Conservation (phyloP, 2,888 invertebrate species). For the Tillus elongatus region DNA sequence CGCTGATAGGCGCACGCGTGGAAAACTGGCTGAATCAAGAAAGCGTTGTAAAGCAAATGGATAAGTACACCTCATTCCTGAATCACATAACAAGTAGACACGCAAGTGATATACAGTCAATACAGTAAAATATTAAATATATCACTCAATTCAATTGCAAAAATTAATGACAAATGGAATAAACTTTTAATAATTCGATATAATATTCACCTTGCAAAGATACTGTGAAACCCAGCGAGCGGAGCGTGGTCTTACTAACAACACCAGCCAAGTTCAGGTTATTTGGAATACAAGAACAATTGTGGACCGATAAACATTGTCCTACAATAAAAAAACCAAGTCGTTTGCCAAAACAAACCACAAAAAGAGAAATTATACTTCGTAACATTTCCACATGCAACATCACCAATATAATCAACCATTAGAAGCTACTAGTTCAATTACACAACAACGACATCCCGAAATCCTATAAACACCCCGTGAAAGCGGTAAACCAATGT, state of each 20-base stretch:
- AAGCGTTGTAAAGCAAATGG: constrained; percentile 4
- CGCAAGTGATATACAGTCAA: no score
- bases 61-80: not conserved
- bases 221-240: not conserved
- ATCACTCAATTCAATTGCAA: not conserved
- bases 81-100: not conserved
- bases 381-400: no score
- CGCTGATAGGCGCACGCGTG: not conserved
- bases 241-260: not conserved
- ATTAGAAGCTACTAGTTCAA: not conserved
- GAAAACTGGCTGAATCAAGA: not conserved
- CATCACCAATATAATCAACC: not conserved
- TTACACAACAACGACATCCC: not conserved
- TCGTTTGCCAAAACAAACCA: no score
- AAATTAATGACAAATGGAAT: constrained; percentile 1
- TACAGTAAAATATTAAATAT: constrained; percentile 2
- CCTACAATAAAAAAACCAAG: no score
- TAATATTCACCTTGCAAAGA: no score
- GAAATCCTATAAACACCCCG: not conserved
- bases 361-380: not conserved
- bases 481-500: constrained; percentile 1
- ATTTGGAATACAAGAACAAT: not conserved
- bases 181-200: not conserved
- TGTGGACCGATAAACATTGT: no score
- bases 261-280: not conserved